Evolutionary conservation across 2,888 invertebrate species (phyloP).

Genomic region (Lasioglossum villosulum): DNA sequence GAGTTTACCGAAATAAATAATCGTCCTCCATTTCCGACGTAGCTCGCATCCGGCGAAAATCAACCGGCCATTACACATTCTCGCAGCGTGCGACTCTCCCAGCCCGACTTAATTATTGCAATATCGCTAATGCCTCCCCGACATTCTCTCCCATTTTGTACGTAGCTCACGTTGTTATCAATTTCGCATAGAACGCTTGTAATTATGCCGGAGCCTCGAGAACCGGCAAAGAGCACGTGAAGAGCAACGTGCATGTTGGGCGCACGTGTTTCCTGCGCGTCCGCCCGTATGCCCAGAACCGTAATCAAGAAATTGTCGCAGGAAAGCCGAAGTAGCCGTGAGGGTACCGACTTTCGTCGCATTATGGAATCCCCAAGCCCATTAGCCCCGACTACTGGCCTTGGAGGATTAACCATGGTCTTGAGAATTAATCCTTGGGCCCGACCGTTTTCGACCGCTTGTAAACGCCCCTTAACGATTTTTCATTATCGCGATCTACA

Average conservation of each 20-base stretch:
- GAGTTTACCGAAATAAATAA: background rate
- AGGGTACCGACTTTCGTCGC: conserved; percentile 45
- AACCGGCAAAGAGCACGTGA: conserved; percentile 44
- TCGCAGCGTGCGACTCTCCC: background rate
- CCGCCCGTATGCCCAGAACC: conserved; percentile 58
- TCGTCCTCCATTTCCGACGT: background rate
- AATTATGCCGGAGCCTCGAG: conserved; percentile 52
- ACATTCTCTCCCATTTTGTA: background rate
- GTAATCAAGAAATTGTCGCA: conserved; percentile 51
- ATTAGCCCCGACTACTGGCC: background rate
- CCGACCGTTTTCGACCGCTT: background rate
- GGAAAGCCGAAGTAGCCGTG: conserved; percentile 7
- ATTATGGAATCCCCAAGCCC: conserved; percentile 42
- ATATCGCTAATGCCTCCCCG: background rate
- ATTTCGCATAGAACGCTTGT: conserved; percentile 45
- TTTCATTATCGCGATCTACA: background rate
- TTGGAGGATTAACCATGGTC: conserved; percentile 13
- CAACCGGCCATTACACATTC: background rate
- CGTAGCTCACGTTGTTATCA: conserved; percentile 38
- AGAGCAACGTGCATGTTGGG: conserved; percentile 20
- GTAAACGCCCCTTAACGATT: background rate
- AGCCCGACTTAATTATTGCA: conserved; percentile 6
- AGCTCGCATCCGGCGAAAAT: background rate
- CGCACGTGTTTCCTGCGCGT: conserved; percentile 55
- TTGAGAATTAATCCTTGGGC: conserved; percentile 21